Evolutionary conservation across 2,797 vertebrate species (phyloP), one percentile per base, ranked within the genome.

Genomic region (Bradypodion ventrale): DNA sequence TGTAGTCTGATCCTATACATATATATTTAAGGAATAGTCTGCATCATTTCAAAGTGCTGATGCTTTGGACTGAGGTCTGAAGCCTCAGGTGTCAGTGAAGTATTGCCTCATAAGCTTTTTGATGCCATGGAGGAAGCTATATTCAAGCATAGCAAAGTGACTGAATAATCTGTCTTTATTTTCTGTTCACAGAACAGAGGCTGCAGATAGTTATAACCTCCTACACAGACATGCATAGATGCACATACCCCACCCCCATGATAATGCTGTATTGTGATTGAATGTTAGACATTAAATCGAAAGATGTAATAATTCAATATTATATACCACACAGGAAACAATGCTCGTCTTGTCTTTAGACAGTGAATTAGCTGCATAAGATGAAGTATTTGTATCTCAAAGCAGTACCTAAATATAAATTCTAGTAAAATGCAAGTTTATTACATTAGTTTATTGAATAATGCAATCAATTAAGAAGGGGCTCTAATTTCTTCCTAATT

Each of bases 401-500:
- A 59, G 42, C 9, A 72, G 25, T 2, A 32, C 37, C 49, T 13
- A n/a, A 42, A 60, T 23, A 13, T 66, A 81, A n/a, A 7, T 70
- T 60, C 29, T 56, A 7, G 16, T 42, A 40, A 59, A n/a, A 16
- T 42, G 27, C 27, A 60, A n/a, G 27, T 23, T 73, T 62, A 32
- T 37, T 32, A 73, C 8, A 72, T 84, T 72, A 78, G 62, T 78
- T 72, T 78, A 49, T 44, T 62, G 52, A 56, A 56, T 29, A 59
- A 78, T 46, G 40, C 70, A 70, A 59, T 70, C n/a, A 44, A 72
- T 84, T 84, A 84, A 75, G 19, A 59, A 46, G 75, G 23, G 77
- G 65, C 7, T n/a, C 49, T 83, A n/a, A n/a, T 69, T 25, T 46
- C 44, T 84, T 78, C 49, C 59, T 78, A 21, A 16, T 78, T 84